These are phyloP conservation scores for Automeris io DNA, from an alignment of 2,888 invertebrate genomes.

Conservation along the genomic window DNA sequence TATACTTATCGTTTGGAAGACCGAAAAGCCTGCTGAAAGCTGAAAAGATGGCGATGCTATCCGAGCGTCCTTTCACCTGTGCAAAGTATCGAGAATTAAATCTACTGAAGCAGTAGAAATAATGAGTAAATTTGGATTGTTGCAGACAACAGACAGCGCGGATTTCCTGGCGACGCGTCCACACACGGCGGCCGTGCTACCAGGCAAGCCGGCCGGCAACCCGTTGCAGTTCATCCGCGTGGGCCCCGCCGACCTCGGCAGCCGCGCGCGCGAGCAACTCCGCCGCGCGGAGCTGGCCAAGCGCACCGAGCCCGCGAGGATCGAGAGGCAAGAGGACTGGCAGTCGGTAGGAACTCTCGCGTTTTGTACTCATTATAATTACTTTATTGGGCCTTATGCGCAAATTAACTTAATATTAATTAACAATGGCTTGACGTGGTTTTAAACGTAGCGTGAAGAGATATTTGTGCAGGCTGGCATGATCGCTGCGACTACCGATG, in stretches of 20 bases:
- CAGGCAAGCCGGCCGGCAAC: conserved; percentile 90
- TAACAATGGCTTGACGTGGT: too few relatives aligned
- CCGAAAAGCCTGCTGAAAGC: too few relatives aligned
- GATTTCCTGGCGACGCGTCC: conserved; percentile 70
- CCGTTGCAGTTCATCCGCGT: conserved; percentile 94
- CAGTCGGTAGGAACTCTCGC: conserved; percentile 83
- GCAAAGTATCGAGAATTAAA: too few relatives aligned
- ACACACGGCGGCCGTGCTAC: conserved; percentile 80
- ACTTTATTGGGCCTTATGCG: too few relatives aligned
- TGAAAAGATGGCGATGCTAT: too few relatives aligned
- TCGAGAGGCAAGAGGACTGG: conserved; percentile 93
- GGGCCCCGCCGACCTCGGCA: conserved; percentile 90
- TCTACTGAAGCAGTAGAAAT: neutral
- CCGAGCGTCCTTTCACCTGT: too few relatives aligned
- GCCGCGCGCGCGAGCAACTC: conserved; percentile 89
- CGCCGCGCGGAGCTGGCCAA: conserved; percentile 91
- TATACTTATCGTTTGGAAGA: too few relatives aligned
- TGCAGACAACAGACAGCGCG: conserved; percentile 69
- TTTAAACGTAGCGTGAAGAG: too few relatives aligned
- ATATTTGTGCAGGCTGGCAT: too few relatives aligned
- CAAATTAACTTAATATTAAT: too few relatives aligned
- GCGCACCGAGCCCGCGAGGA: conserved; percentile 85
- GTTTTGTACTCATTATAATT: too few relatives aligned
- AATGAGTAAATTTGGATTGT: conserved; percentile 10
- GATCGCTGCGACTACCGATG: too few relatives aligned